Evolutionary conservation across 2,888 invertebrate species (phyloP).

Genomic region (Noctua janthe): DNA sequence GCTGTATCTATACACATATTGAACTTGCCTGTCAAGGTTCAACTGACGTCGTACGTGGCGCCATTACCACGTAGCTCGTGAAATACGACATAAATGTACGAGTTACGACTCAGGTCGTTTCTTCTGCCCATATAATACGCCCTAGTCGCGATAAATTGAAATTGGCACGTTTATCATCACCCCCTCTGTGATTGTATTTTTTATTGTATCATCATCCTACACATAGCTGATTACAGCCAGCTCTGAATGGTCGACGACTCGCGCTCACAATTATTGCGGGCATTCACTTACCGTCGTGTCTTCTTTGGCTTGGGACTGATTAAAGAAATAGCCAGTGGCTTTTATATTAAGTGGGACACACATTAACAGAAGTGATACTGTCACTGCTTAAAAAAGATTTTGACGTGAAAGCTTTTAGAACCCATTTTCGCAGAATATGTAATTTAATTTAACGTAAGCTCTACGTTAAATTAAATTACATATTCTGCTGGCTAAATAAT

Average conservation of each 20-base stretch:
- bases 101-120: slow-evolving; percentile 81
- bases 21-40: slow-evolving; percentile 73
- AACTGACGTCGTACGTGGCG: slow-evolving; percentile 77
- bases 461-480: background rate
- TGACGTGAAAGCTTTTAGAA: slow-evolving; percentile 5
- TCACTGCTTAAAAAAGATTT: background rate
- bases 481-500: no score
- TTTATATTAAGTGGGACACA: slow-evolving; percentile 2
- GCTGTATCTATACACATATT: slow-evolving; percentile 60
- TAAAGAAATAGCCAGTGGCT: slow-evolving; percentile 16
- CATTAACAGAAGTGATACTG: background rate
- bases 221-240: slow-evolving; percentile 67
- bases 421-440: background rate
- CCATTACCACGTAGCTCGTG: slow-evolving; percentile 83
- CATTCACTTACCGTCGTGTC: slow-evolving; percentile 30
- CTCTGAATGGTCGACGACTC: slow-evolving; percentile 48
- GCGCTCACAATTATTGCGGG: slow-evolving; percentile 41
- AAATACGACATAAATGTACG: slow-evolving; percentile 84
- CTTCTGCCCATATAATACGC: slow-evolving; percentile 81
- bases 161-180: slow-evolving; percentile 83
- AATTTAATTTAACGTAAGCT: slow-evolving; percentile 20
- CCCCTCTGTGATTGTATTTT: slow-evolving; percentile 81
- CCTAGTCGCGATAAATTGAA: slow-evolving; percentile 84
- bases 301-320: slow-evolving; percentile 23
- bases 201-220: slow-evolving; percentile 73